A percentile compares a stretch with the other conserved stretches of the same genome.
Conservation (phyloP, 2,797 vertebrate genomes). For the Danio tinwini region DNA sequence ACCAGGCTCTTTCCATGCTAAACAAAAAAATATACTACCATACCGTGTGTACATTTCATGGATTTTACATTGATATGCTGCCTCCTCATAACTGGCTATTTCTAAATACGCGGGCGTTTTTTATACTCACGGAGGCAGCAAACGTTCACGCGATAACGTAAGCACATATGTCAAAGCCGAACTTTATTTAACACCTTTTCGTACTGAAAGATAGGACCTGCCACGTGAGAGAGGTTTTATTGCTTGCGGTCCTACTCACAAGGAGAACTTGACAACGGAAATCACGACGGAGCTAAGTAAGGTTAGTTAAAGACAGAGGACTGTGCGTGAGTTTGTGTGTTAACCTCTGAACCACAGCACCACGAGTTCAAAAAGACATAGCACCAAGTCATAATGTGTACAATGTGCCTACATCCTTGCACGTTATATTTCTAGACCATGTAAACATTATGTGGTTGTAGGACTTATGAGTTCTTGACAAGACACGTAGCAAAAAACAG, state of each 20-base stretch:
- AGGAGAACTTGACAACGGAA: constrained; percentile 72
- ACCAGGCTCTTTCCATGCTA: constrained; percentile 51
- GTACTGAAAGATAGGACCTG: constrained; percentile 44
- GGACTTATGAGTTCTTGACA: constrained; percentile 70
- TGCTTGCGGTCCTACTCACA: constrained; percentile 69
- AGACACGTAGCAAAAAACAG: constrained; percentile 69
- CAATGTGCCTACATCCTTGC: constrained; percentile 80
- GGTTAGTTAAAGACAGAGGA: constrained; percentile 73
- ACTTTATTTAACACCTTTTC: constrained; percentile 27
- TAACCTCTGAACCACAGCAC: constrained; percentile 83
- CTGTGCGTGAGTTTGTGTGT: constrained; percentile 68
- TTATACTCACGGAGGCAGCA: background rate
- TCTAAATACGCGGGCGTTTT: background rate
- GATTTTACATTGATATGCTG: constrained; percentile 28
- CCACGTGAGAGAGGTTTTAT: constrained; percentile 59
- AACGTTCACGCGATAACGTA: constrained; percentile 7
- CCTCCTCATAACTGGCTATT: constrained; percentile 19
- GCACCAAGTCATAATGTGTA: constrained; percentile 83
- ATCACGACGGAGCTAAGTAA: constrained; percentile 63
- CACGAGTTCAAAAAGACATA: constrained; percentile 82
- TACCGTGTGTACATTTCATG: constrained; percentile 49
- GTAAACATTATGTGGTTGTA: constrained; percentile 76
- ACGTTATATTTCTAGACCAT: constrained; percentile 74
- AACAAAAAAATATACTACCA: constrained; percentile 24
- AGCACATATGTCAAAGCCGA: constrained; percentile 24